Evolutionary conservation across 2,113 vertebrate genomes (phyloP).

Genomic region (Daphoenositta chrysoptera): DNA sequence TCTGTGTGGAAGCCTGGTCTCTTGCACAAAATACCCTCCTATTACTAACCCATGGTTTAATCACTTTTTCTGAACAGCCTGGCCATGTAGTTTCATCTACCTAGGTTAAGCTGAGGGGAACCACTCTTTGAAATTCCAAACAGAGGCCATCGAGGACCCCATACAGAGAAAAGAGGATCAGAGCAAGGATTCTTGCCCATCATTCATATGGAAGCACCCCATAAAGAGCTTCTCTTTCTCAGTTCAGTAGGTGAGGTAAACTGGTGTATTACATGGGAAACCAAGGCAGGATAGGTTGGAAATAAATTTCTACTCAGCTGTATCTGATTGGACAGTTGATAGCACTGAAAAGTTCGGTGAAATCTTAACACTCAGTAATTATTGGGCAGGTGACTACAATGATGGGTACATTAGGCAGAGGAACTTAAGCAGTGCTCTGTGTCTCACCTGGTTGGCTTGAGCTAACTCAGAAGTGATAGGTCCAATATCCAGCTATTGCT

Average conservation of each 20-base stretch:
- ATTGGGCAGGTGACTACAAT: background rate
- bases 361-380: background rate
- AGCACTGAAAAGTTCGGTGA: background rate
- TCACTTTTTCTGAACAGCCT: background rate
- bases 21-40: background rate
- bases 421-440: background rate
- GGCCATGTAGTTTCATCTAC: background rate
- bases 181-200: background rate
- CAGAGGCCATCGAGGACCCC: fast-evolving
- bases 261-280: background rate
- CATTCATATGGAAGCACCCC: background rate
- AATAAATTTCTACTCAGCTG: background rate
- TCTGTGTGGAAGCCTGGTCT: background rate
- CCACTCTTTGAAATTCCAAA: background rate
- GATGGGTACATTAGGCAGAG: background rate
- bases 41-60: background rate
- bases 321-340: background rate
- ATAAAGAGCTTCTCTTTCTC: background rate
- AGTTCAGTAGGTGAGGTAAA: background rate
- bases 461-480: background rate
- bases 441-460: background rate
- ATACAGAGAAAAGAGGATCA: background rate
- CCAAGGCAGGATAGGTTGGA: background rate
- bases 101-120: background rate
- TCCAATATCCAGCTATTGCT: background rate